Conservation (phyloP, 2,797 vertebrate genomes). For the Rhynchotus rufescens region DNA sequence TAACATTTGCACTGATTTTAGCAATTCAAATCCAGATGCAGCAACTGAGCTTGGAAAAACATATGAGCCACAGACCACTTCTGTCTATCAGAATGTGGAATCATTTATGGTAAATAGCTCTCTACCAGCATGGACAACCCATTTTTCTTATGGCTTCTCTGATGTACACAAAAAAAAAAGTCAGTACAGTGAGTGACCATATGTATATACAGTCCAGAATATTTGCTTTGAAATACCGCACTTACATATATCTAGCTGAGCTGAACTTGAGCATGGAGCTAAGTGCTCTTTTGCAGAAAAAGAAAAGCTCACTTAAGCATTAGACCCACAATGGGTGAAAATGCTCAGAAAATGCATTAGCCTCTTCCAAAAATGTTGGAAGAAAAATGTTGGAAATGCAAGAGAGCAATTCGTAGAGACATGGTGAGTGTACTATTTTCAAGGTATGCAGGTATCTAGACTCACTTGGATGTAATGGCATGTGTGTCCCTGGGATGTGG, state of each 20-base stretch:
- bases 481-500: neutral
- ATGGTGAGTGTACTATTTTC: neutral
- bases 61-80: slow-evolving; percentile 47
- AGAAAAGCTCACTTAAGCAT: neutral
- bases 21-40: slow-evolving; percentile 50
- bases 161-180: neutral
- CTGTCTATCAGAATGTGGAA: neutral
- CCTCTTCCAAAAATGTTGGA: neutral
- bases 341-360: neutral
- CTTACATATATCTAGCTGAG: neutral
- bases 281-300: neutral
- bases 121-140: neutral
- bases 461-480: neutral
- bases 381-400: neutral
- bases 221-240: neutral
- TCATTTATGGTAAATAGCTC: neutral
- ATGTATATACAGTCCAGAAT: neutral
- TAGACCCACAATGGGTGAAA: neutral
- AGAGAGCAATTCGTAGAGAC: neutral
- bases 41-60: slow-evolving; percentile 33
- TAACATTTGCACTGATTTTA: slow-evolving; percentile 65
- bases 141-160: neutral
- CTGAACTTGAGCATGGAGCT: neutral
- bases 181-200: neutral
- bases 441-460: neutral